phyloP scores from a whole-genome alignment of 2,888 invertebrate species.

The Oxyteleia sp. region DNA sequence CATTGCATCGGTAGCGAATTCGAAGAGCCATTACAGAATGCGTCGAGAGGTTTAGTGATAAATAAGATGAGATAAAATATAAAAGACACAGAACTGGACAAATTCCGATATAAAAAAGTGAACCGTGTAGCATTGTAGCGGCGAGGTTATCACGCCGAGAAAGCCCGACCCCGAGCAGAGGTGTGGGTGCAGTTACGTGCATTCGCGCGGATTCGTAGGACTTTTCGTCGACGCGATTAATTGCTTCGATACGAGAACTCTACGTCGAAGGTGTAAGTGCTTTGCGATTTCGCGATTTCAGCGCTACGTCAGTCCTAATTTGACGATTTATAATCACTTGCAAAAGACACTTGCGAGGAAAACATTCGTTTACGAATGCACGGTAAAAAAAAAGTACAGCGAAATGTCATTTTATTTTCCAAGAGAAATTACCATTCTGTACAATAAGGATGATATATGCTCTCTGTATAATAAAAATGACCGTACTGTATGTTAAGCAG shows the following conservation, averaged over 20 bases:
- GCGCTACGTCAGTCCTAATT: constrained; percentile 63
- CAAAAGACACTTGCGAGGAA: constrained; percentile 37
- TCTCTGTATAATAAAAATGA: no score
- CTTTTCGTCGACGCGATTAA: constrained; percentile 74
- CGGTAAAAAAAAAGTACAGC: no score
- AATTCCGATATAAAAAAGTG: constrained; percentile 67
- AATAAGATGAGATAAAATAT: constrained; percentile 64
- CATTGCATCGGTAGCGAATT: constrained; percentile 29
- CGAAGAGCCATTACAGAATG: constrained; percentile 53
- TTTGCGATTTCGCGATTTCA: constrained; percentile 68
- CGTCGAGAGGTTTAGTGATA: constrained; percentile 47
- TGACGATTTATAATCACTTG: constrained; percentile 62
- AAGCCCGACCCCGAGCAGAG: constrained; percentile 55
- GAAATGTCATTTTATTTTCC: no score
- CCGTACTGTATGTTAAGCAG: no score
- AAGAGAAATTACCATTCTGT: no score
- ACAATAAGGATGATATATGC: no score
- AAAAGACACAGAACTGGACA: constrained; percentile 69
- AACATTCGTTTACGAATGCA: no score
- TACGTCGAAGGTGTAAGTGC: constrained; percentile 69
- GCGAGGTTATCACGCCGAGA: constrained; percentile 63
- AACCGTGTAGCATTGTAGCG: constrained; percentile 46
- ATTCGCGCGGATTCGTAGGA: constrained; percentile 73
- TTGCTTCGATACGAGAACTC: constrained; percentile 67
- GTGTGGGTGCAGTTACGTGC: constrained; percentile 73